Base-by-base conservation (phyloP, 2,113 vertebrate genomes). In the Carassius auratus region DNA sequence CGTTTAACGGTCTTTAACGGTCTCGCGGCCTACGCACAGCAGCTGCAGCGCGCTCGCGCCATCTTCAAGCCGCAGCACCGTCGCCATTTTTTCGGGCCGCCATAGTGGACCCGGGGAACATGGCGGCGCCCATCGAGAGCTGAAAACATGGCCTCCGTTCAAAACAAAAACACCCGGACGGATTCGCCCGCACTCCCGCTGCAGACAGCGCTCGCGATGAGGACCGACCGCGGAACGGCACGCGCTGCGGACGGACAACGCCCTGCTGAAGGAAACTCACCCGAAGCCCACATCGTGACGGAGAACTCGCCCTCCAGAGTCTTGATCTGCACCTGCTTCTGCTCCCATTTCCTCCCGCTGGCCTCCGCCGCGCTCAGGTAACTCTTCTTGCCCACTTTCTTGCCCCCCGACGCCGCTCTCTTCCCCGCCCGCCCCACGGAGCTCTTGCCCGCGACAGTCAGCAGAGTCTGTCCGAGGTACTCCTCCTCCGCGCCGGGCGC, bases 261-360 rank as follows among this genome's bases (percentile, higher is more conserved):
- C 94, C 94, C 93, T 88, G 90, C 42, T 10, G 42, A 45, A 10
- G 42, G 42, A 42, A 8, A 23, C 33, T 96, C 91, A 97, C 96
- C 98, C 94, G 98, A 98, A 86, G 97, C 97, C 98, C 98, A 99
- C 97, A 99, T 99, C 85, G 97, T 98, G 88, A 99, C 98, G 74
- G 97, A 99, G 91, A 99, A 99, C 90, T 99, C 98, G 90, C 98
- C 97, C 91, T 99, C 98, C 95, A 98, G 95, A 88, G 98, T 98
- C 95, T 99, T 99, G 96, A 99, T 99, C 92, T 99, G 97, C 93
- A 99, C 97, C 93, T 99, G 97, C 93, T 99, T 99, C 94, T 99
- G 97, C 91, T 99, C 97, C 97, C 97, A 98, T 96, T 98, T 98
- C 92, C 98, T 96, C 85, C 94, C 97, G 66, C 95, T 94, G 26